Conservation (phyloP, 1,140 invertebrate species). For the Caenorhabditis briggsae region DNA sequence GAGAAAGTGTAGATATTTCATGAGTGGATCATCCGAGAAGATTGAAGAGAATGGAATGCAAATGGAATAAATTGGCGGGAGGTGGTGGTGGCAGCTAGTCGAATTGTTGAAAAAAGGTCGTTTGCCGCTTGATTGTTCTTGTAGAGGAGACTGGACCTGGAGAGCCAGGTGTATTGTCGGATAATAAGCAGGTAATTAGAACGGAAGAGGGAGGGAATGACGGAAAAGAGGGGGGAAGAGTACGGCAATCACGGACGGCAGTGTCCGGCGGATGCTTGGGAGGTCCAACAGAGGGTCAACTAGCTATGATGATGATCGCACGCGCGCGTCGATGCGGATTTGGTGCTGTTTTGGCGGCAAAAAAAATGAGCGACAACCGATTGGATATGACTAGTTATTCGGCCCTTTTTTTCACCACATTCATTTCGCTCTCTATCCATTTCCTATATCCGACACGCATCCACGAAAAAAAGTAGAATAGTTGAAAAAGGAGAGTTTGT, state of each 20-base stretch:
- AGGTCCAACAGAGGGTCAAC: conserved; percentile 13
- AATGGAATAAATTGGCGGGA: background rate
- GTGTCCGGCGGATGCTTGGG: background rate
- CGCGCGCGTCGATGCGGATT: conserved; percentile 35
- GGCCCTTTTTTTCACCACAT: background rate
- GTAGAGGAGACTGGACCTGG: conserved; percentile 10
- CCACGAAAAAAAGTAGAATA: background rate
- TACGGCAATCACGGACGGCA: conserved; percentile 42
- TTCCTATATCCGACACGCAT: background rate
- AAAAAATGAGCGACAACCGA: too few species aligned
- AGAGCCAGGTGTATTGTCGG: conserved; percentile 55
- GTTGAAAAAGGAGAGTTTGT: conserved; percentile 30
- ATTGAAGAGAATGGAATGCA: background rate
- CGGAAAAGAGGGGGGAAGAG: background rate
- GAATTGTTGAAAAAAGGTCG: conserved; percentile 54
- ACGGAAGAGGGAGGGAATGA: conserved; percentile 15
- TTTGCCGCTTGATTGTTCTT: conserved; percentile 48
- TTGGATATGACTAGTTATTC: conserved; percentile 43
- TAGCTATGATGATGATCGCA: conserved; percentile 28
- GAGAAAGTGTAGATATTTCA: conserved; percentile 47
- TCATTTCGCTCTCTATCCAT: background rate
- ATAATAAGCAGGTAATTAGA: conserved; percentile 56
- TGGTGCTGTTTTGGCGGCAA: conserved; percentile 22
- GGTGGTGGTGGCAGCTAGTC: conserved; percentile 42
- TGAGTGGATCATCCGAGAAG: conserved; percentile 48